These are phyloP conservation scores for Perithous albicinctus DNA, from an alignment of 2,888 invertebrate species.

Conservation along the genomic window DNA sequence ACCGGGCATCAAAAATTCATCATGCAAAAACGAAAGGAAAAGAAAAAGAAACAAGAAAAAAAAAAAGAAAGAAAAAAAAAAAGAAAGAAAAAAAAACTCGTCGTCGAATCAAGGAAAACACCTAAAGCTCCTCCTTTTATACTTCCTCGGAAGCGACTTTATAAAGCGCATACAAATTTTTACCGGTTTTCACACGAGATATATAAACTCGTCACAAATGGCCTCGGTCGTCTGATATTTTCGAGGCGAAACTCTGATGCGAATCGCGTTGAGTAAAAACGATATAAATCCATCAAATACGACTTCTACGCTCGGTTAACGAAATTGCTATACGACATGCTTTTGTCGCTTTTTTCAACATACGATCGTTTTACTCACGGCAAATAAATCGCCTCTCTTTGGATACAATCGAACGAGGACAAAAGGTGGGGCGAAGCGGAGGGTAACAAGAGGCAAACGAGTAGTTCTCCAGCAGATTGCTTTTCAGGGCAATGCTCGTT, in stretches of 20 bases:
- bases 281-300: conserved; percentile 1
- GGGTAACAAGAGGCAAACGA: neutral
- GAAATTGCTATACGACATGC: neutral
- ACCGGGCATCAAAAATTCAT: conserved; percentile 17
- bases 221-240: conserved; percentile 50
- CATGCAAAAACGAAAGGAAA: neutral
- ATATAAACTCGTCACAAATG: conserved; percentile 46
- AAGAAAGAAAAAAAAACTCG: conserved; percentile 30
- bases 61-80: neutral
- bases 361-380: neutral
- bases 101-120: conserved; percentile 66
- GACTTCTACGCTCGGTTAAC: conserved; percentile 33
- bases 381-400: neutral
- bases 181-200: conserved; percentile 17
- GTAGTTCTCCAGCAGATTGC: conserved; percentile 2
- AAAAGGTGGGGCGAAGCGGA: neutral
- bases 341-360: neutral
- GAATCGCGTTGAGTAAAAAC: neutral
- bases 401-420: conserved; percentile 31
- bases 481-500: conserved; percentile 48
- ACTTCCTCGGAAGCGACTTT: conserved; percentile 48
- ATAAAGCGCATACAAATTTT: conserved; percentile 57
- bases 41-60: too few species aligned
- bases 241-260: conserved; percentile 29
- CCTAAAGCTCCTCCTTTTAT: conserved; percentile 37